Percentiles rank a stretch among this genome's conserved stretches.
These are phyloP conservation scores for Gonatopus flavifemur DNA, from an alignment of 1,140 invertebrate species.

Conservation along the genomic window DNA sequence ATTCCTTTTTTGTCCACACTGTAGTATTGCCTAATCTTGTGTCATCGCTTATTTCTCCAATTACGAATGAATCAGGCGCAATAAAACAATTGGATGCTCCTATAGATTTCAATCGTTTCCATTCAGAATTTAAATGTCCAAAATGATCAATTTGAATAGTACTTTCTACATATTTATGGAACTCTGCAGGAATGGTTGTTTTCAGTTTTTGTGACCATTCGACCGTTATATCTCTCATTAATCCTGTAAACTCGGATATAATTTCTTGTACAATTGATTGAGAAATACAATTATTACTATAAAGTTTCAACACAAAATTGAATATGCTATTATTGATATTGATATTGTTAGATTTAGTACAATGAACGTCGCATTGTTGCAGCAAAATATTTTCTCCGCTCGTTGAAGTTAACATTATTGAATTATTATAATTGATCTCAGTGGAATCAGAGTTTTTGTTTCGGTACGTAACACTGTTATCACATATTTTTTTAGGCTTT, in stretches of 20 bases:
- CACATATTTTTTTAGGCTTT: not conserved
- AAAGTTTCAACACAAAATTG: slow-evolving; percentile 5
- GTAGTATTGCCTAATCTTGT: slow-evolving; percentile 4
- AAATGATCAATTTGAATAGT: not conserved
- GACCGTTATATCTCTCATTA: not conserved
- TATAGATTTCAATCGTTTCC: slow-evolving; percentile 6
- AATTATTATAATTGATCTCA: not conserved
- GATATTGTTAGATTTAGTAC: slow-evolving; percentile 8
- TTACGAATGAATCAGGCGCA: slow-evolving; percentile 8
- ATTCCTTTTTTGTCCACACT: slow-evolving; percentile 16
- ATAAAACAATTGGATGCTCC: slow-evolving; percentile 6
- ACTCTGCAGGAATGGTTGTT: not conserved
- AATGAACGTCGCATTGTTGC: too few species aligned
- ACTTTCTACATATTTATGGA: not conserved
- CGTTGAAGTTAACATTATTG: slow-evolving; percentile 8
- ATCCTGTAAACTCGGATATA: not conserved
- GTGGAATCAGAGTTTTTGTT: slow-evolving; percentile 1
- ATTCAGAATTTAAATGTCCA: slow-evolving; percentile 3
- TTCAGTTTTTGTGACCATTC: slow-evolving; percentile 3
- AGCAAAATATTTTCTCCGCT: too few species aligned
- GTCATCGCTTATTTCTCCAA: slow-evolving; percentile 18
- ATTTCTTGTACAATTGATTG: not conserved
- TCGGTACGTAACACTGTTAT: not conserved
- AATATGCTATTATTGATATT: slow-evolving; percentile 12
- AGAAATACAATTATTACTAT: not conserved